phyloP scores from a whole-genome alignment of 1,140 invertebrate genomes.

The Lasioglossum albipes region DNA sequence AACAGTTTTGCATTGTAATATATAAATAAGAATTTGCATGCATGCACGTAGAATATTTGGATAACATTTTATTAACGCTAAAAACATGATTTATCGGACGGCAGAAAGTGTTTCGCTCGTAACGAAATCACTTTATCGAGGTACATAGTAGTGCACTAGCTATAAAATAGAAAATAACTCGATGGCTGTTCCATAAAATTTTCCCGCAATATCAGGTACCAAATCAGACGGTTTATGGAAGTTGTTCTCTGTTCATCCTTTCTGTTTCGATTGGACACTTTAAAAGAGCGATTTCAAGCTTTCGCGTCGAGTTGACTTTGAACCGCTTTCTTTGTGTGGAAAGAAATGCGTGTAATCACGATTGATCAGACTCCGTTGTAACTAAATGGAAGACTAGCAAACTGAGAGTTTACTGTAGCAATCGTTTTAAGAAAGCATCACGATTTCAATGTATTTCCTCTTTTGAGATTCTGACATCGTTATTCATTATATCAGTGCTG shows the following conservation, averaged over 20 bases:
- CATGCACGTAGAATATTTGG: background rate
- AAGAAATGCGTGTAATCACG: no score
- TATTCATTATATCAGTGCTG: background rate
- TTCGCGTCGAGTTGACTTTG: no score
- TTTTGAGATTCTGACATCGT: background rate
- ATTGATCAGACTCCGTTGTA: no score
- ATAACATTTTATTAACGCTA: background rate
- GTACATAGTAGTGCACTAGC: background rate
- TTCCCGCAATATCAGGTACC: constrained; percentile 20
- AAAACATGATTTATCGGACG: constrained; percentile 16
- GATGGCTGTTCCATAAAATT: background rate
- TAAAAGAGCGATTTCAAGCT: background rate
- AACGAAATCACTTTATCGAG: constrained; percentile 6
- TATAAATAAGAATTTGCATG: constrained; percentile 17
- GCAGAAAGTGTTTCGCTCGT: background rate
- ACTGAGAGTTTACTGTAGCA: no score
- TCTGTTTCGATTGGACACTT: background rate
- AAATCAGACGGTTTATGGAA: background rate
- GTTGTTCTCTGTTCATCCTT: background rate
- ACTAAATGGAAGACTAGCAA: no score
- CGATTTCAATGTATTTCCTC: background rate
- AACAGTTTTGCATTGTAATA: constrained; percentile 10
- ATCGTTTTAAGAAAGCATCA: background rate
- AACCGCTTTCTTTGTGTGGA: no score
- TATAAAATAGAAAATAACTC: background rate